Conservation (phyloP, 2,113 vertebrate genomes). For the Vulpes ferrilata region DNA sequence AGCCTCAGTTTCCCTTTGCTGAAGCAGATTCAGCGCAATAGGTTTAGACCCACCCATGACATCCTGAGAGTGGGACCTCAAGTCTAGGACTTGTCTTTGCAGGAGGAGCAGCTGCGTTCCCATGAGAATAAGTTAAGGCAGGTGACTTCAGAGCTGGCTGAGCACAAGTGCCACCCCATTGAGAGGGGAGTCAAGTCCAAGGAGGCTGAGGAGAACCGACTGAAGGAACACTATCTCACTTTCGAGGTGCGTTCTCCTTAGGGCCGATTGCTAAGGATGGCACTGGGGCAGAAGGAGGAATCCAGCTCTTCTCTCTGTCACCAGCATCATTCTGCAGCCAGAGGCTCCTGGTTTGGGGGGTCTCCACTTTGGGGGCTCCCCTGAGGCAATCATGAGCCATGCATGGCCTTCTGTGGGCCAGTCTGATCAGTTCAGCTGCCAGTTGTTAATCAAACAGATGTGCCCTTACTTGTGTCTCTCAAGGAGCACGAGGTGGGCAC, state of each 20-base stretch:
- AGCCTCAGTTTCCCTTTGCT: background rate
- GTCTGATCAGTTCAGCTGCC: background rate
- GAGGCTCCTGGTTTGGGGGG: background rate
- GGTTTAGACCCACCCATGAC: background rate
- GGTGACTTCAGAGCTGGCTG: constrained; percentile 95
- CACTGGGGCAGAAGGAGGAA: background rate
- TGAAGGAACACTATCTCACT: constrained; percentile 98
- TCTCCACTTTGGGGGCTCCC: background rate
- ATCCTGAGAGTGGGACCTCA: background rate
- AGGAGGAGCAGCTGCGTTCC: constrained; percentile 97
- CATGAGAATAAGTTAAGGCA: constrained; percentile 98
- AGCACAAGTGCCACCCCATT: constrained; percentile 93
- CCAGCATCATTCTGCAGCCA: background rate
- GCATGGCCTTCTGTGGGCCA: background rate
- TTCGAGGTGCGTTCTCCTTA: constrained; percentile 92
- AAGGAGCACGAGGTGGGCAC: background rate
- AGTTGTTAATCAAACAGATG: background rate
- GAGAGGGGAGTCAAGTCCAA: constrained; percentile 94
- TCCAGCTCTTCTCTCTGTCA: background rate
- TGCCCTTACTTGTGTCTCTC: background rate
- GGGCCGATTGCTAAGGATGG: background rate
- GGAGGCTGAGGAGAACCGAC: constrained; percentile 95
- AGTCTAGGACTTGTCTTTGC: constrained; percentile 56
- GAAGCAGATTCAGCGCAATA: constrained; percentile 47
- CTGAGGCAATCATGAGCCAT: background rate